Base-by-base conservation (phyloP, 2,797 vertebrate genomes). In the Lagocephalus sceleratus region DNA sequence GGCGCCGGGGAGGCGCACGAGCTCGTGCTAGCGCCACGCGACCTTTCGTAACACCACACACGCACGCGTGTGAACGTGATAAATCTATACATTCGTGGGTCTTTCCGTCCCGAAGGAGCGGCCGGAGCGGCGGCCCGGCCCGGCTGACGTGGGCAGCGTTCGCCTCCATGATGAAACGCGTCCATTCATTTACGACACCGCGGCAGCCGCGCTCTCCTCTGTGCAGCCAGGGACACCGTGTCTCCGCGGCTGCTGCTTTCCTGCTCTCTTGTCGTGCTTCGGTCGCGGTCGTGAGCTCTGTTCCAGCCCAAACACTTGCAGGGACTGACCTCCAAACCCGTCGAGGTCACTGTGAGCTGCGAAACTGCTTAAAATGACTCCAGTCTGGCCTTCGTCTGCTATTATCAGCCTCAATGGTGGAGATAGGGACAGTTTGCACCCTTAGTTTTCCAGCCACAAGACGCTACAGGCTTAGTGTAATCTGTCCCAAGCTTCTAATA, bases 301-400 rank as follows among this genome's bases (percentile, higher is more conserved):
- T n/a, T n/a, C 17, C 42, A n/a, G 15, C 6, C 12, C 38, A 15
- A 17, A 40, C 6, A 1, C 17, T 16, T 40, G n/a, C 20, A 39
- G 16, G 16, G 5, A 2, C 0, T 22, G 46, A 1, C 26, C 0
- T 32, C 6, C 11, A 6, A 6, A 2, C 20, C 1, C 1, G 32
- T 46, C 51, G 41, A 69, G 56, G 64, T 68, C 60, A 61, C 23
- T 53, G 23, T 38, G 6, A 20, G 23, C 15, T 42, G n/a, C 0
- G 5, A 17, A 26, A 15, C 45, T 29, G 0, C 44, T 51, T 5
- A 45, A 58, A 47, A 39, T 75, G 70, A 69, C 68, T 69, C 77
- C 71, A 76, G 79, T 78, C 78, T 74, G 66, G 68, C 73, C 78
- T 73, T 85, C 63, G 75, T 25, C 20, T 48, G 26, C 41, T 23